A percentile compares a stretch with the other conserved stretches of the same genome.
Conservation (phyloP, 2,797 vertebrate genomes). For the Potorous gilbertii region DNA sequence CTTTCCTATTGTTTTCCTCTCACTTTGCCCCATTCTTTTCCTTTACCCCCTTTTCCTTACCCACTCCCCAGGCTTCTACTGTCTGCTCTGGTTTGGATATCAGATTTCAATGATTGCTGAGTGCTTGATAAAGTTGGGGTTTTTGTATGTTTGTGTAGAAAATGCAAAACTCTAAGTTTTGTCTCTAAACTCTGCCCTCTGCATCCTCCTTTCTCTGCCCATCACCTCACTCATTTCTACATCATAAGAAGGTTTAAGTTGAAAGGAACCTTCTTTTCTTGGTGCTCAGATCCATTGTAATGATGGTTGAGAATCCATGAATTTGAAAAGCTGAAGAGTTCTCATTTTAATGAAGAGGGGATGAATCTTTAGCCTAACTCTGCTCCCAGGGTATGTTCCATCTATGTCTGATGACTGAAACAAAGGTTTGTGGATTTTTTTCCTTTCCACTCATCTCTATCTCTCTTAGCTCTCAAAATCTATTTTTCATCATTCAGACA, state of each 20-base stretch:
- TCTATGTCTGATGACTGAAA: background rate
- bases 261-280: background rate
- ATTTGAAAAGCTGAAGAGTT: background rate
- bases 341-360: background rate
- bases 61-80: background rate
- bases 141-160: background rate
- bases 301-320: fast-evolving
- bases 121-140: background rate
- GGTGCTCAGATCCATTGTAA: background rate
- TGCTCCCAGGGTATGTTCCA: fast-evolving
- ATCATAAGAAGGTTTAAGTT: fast-evolving
- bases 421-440: background rate
- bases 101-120: background rate
- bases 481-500: background rate
- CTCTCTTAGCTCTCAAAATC: background rate
- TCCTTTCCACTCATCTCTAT: background rate
- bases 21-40: background rate
- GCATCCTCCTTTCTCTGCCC: fast-evolving
- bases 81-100: background rate
- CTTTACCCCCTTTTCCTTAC: fast-evolving
- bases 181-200: fast-evolving
- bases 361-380: background rate
- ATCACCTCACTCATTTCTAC: background rate
- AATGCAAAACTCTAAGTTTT: background rate
- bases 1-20: background rate